Percentiles rank a stretch among this genome's conserved stretches.
These are phyloP conservation scores for Mantis religiosa DNA, from an alignment of 2,888 invertebrate species.

Conservation along the genomic window DNA sequence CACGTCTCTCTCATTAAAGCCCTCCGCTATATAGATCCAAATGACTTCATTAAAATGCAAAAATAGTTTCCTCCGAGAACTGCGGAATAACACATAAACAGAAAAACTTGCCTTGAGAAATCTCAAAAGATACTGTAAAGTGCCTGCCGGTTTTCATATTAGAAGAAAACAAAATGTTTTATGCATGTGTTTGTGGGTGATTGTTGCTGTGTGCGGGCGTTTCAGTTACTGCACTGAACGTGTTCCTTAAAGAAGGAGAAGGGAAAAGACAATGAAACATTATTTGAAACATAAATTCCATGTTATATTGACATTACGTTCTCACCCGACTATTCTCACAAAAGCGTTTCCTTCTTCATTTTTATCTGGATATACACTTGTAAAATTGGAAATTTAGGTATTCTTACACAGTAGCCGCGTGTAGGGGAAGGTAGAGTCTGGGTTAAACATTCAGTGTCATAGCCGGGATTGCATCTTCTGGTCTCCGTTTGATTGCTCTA, in stretches of 20 bases:
- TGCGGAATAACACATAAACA: not conserved
- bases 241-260: not conserved
- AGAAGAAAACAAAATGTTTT: not conserved
- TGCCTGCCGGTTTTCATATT: not conserved
- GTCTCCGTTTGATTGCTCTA: too few relatives aligned
- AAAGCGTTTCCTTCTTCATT: too few relatives aligned
- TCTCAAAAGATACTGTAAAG: not conserved
- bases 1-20: conserved; percentile 5
- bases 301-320: too few relatives aligned
- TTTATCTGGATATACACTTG: too few relatives aligned
- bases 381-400: too few relatives aligned
- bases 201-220: not conserved
- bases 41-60: conserved; percentile 16
- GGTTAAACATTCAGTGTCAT: too few relatives aligned
- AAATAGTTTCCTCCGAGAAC: conserved; percentile 1
- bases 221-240: not conserved
- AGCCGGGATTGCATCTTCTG: too few relatives aligned
- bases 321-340: too few relatives aligned
- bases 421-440: too few relatives aligned
- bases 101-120: not conserved
- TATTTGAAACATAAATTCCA: too few relatives aligned
- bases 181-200: not conserved
- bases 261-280: too few relatives aligned
- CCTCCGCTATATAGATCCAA: conserved; percentile 6
- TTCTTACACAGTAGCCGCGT: too few relatives aligned